phyloP scores from a whole-genome alignment of 2,113 vertebrate genomes.

The Sterrhoptilus dennistouni region DNA sequence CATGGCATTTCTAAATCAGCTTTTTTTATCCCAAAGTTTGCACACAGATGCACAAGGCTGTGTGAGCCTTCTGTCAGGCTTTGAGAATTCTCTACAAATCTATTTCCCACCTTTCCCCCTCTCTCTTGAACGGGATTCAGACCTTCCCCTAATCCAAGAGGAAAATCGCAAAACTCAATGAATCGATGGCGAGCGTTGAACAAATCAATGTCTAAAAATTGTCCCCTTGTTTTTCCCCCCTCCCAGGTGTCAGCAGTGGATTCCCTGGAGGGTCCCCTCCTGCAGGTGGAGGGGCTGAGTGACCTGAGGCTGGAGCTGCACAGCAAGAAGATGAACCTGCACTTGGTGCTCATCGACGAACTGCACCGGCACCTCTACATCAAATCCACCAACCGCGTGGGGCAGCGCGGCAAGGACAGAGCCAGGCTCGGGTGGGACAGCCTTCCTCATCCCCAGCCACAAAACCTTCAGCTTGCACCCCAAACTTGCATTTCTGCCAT shows the following conservation, averaged over 20 bases:
- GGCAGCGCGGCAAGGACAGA: slow-evolving; percentile 83
- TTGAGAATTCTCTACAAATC: background rate
- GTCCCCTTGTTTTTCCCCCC: background rate
- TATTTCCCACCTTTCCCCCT: background rate
- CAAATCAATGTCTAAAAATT: fast-evolving
- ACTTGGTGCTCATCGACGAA: slow-evolving; percentile 94
- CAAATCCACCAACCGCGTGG: slow-evolving; percentile 90
- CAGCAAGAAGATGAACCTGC: slow-evolving; percentile 97
- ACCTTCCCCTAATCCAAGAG: background rate
- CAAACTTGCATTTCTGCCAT: background rate
- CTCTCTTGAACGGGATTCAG: background rate
- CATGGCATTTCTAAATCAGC: background rate
- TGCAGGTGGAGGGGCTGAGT: slow-evolving; percentile 94
- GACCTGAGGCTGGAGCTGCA: slow-evolving; percentile 95
- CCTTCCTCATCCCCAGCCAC: fast-evolving
- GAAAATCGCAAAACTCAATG: fast-evolving
- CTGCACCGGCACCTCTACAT: slow-evolving; percentile 96
- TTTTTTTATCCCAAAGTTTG: background rate
- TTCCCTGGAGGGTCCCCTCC: slow-evolving; percentile 89
- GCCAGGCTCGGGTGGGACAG: slow-evolving; percentile 59
- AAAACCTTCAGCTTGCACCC: background rate
- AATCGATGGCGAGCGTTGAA: background rate
- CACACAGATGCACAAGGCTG: background rate
- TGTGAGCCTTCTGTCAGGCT: background rate
- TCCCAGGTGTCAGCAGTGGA: slow-evolving; percentile 91